Conservation (phyloP, 2,888 invertebrate species). For the Prosapia bicincta region DNA sequence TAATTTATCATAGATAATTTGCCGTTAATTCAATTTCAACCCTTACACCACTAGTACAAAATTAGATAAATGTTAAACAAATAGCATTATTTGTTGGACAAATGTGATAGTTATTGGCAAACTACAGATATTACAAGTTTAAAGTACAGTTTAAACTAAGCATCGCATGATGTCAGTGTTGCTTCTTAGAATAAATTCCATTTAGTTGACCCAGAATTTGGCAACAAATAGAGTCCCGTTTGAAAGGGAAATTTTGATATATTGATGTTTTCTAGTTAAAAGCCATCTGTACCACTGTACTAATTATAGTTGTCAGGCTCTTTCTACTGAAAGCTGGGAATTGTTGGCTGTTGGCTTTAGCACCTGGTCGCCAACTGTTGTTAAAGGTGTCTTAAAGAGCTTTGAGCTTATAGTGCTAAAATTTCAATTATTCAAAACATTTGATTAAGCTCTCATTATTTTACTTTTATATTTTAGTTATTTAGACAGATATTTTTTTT, state of each 20-base stretch:
- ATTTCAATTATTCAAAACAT: too few relatives aligned
- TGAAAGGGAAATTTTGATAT: background rate
- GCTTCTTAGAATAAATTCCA: background rate
- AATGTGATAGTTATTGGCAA: background rate
- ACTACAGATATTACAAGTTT: background rate
- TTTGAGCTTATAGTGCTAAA: too few relatives aligned
- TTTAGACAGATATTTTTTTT: too few relatives aligned
- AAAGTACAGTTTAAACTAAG: background rate
- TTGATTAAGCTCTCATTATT: too few relatives aligned
- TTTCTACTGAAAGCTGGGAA: background rate
- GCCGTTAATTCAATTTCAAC: too few relatives aligned
- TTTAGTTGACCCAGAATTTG: background rate
- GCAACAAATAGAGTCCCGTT: background rate
- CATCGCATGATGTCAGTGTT: background rate
- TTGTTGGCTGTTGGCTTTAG: background rate
- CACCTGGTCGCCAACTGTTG: background rate
- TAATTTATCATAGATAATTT: too few relatives aligned
- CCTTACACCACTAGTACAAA: too few relatives aligned
- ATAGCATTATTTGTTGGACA: too few relatives aligned
- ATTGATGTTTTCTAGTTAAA: background rate
- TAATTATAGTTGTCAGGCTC: background rate
- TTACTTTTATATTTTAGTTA: too few relatives aligned
- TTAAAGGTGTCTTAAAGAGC: background rate
- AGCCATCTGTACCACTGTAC: background rate
- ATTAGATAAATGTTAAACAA: too few relatives aligned